phyloP scores from a whole-genome alignment of 2,113 vertebrate genomes.

The Eulemur rufifrons region DNA sequence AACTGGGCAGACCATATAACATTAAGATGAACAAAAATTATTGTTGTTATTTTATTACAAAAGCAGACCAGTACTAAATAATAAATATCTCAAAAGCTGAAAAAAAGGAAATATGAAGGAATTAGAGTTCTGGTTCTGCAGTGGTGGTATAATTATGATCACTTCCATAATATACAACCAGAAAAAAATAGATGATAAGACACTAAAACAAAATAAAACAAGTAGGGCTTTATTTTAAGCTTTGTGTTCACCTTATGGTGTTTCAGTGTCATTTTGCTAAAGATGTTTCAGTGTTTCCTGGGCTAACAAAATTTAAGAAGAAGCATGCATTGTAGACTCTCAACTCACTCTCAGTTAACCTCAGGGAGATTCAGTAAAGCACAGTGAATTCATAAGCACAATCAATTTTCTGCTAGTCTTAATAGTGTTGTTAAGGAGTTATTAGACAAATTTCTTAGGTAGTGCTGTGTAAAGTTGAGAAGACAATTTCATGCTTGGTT shows the following conservation, averaged over 20 bases:
- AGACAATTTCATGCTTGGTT: not conserved
- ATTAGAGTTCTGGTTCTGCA: not conserved
- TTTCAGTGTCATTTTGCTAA: not conserved
- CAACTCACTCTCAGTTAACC: not conserved
- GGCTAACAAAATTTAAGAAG: not conserved
- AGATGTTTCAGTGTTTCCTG: not conserved
- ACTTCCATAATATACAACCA: conserved; percentile 24
- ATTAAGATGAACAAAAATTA: conserved; percentile 80
- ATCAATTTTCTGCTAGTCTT: not conserved
- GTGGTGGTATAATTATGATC: not conserved
- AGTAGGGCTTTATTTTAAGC: not conserved
- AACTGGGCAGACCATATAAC: conserved; percentile 75
- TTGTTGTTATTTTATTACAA: conserved; percentile 78
- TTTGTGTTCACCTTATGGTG: not conserved
- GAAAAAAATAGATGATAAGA: not conserved
- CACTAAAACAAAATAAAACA: not conserved
- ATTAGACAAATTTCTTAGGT: not conserved
- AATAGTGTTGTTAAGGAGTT: not conserved
- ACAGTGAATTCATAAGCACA: not conserved
- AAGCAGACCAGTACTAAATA: conserved; percentile 63
- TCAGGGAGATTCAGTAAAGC: not conserved
- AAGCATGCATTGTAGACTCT: not conserved
- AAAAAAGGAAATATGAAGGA: conserved; percentile 17
- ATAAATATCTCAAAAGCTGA: conserved; percentile 54
- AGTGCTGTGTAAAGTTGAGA: not conserved